phyloP scores from a whole-genome alignment of 1,140 invertebrate species.

The Sesamia nonagrioides region DNA sequence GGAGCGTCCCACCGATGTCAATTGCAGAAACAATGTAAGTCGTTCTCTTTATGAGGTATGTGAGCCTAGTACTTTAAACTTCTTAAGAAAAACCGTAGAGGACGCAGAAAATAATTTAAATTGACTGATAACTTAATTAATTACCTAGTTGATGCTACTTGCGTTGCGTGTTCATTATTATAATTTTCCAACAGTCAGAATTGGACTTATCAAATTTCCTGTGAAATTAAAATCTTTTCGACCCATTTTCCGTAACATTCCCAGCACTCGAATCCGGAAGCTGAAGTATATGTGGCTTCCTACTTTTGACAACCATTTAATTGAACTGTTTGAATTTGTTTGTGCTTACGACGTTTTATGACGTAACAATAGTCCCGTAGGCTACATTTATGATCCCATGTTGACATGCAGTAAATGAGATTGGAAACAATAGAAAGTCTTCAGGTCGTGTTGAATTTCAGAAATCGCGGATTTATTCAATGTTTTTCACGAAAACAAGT shows the following conservation, averaged over 20 bases:
- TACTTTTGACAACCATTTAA: constrained; percentile 6
- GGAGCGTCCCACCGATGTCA: constrained; percentile 90
- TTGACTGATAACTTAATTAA: no score
- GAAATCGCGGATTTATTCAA: background rate
- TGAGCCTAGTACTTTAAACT: constrained; percentile 12
- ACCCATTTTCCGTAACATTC: no score
- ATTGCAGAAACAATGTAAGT: constrained; percentile 91
- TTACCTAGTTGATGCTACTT: no score
- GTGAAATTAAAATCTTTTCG: no score
- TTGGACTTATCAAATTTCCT: no score
- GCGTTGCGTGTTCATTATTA: no score
- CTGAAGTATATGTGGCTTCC: background rate
- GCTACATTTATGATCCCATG: constrained; percentile 1
- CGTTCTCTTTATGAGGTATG: background rate
- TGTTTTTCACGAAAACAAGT: constrained; percentile 13
- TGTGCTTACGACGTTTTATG: background rate
- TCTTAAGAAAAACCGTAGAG: background rate
- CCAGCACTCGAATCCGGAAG: no score
- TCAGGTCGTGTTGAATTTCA: background rate
- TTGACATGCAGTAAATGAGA: constrained; percentile 25
- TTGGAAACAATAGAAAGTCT: background rate
- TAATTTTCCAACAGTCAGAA: no score
- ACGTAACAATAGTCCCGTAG: background rate
- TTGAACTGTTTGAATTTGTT: constrained; percentile 4
- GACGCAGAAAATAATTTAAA: no score